Conservation (phyloP, 2,888 invertebrate species). For the Chrysotoxum bicinctum region DNA sequence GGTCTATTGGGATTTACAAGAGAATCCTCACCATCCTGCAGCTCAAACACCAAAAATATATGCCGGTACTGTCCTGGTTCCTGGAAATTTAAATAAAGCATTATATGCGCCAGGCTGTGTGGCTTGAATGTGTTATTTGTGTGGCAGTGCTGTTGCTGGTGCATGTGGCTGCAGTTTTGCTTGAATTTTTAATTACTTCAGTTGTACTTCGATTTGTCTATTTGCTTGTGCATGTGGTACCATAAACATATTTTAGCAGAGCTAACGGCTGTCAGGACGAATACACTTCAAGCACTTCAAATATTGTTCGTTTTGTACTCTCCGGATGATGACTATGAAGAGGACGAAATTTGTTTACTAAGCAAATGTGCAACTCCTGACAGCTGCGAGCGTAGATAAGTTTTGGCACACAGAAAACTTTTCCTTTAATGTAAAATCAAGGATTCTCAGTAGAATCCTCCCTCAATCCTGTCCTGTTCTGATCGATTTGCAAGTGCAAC, state of each 20-base stretch:
- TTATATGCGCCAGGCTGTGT: neutral
- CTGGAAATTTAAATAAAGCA: constrained; percentile 12
- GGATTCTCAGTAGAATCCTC: constrained; percentile 13
- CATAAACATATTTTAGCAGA: neutral
- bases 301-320: constrained; percentile 9
- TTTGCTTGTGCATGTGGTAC: constrained; percentile 25
- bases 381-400: constrained; percentile 56
- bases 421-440: constrained; percentile 12
- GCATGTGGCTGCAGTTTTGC: constrained; percentile 24
- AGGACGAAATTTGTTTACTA: constrained; percentile 28
- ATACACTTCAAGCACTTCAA: constrained; percentile 6
- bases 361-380: constrained; percentile 61
- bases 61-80: neutral
- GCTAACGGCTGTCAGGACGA: constrained; percentile 1
- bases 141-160: too few species aligned
- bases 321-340: neutral
- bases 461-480: neutral
- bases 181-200: constrained; percentile 67
- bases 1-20: constrained; percentile 39
- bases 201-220: constrained; percentile 29
- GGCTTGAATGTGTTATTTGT: neutral
- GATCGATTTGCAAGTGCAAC: constrained; percentile 37
- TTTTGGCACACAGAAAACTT: constrained; percentile 25
- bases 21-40: neutral
- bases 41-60: neutral